phyloP scores from a whole-genome alignment of 2,797 vertebrate species.

The Euthynnus affinis region DNA sequence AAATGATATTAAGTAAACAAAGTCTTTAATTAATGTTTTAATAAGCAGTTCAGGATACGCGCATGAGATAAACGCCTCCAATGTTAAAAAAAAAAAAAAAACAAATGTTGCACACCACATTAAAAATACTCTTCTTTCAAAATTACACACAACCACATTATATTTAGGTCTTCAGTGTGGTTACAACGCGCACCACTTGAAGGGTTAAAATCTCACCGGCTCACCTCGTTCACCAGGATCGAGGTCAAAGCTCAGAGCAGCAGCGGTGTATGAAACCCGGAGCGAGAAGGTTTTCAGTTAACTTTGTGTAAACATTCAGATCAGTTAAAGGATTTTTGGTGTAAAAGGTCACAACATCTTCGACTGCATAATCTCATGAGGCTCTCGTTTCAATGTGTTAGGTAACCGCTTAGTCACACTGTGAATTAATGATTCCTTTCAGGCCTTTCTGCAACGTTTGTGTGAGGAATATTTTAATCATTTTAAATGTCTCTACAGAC shows the following conservation, averaged over 20 bases:
- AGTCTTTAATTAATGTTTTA: too few relatives aligned
- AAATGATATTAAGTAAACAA: too few relatives aligned
- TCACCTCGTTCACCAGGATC: not conserved
- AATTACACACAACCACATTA: not conserved
- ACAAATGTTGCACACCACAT: not conserved
- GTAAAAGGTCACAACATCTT: not conserved
- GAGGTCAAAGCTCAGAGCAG: not conserved
- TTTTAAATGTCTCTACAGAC: too few relatives aligned
- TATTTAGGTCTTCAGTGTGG: too few relatives aligned
- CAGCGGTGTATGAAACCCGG: not conserved
- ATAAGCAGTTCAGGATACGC: too few relatives aligned
- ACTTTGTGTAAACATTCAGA: not conserved
- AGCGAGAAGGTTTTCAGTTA: not conserved
- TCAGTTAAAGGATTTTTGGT: not conserved
- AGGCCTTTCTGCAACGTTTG: not conserved
- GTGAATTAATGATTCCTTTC: not conserved
- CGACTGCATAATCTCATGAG: not conserved
- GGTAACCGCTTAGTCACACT: not conserved
- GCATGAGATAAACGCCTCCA: not conserved
- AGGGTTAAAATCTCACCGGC: not conserved
- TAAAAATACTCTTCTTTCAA: not conserved
- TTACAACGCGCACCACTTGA: not conserved
- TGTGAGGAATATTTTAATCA: not conserved
- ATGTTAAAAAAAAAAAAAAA: not conserved
- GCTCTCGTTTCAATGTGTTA: not conserved